Evolutionary conservation across 92 coral and sea anemone species (phyloP), one percentile per base, ranked within the genome.

Genomic region (Palythoa caribaeorum): DNA sequence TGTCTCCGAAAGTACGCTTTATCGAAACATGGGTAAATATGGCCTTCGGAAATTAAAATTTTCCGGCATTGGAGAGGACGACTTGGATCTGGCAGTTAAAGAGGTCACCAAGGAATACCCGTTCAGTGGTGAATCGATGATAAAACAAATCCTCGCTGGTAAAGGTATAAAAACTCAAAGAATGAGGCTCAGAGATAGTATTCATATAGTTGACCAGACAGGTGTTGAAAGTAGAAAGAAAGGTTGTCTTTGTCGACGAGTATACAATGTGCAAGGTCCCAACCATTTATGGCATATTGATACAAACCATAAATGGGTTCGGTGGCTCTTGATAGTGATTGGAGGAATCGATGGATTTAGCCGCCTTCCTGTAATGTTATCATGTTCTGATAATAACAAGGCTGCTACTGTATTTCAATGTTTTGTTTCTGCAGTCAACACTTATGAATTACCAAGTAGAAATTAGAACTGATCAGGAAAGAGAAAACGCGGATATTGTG

Each of bases 391-490:
- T 54, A 86, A 76, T 60, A 86, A 86, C 74, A 35, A 60, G 37
- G 83, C 89, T 28, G 76, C 54, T 50, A 86, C 89, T 35, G 14
- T 86, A 13, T 76, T 86, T 48, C 57, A 86, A 52, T 71, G 80
- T 16, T 86, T 86, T 54, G 60, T 54, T 37, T 51, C 75, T 55
- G 89, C 28, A 28, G 28, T 28, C 28, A 28, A 28, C 28, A 28
- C 0, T 40, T 86, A 17, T 92, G 96, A 94, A 47, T 71, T 94
- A 28, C 96, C 96, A 13, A 94, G 96, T 81, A 90, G 95, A 80
- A 88, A 88, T 94, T 38, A 85, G 95, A 53, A 85, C 93, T 38
- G 98, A 94, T 85, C 92, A 88, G 84, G 94, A 94, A 20, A 71
- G 81, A 77, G 94, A 92, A 84, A 94, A 94, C 88, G 94, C 90